Base-by-base conservation (phyloP, 1,140 invertebrate species). In the Zophobas morio region DNA sequence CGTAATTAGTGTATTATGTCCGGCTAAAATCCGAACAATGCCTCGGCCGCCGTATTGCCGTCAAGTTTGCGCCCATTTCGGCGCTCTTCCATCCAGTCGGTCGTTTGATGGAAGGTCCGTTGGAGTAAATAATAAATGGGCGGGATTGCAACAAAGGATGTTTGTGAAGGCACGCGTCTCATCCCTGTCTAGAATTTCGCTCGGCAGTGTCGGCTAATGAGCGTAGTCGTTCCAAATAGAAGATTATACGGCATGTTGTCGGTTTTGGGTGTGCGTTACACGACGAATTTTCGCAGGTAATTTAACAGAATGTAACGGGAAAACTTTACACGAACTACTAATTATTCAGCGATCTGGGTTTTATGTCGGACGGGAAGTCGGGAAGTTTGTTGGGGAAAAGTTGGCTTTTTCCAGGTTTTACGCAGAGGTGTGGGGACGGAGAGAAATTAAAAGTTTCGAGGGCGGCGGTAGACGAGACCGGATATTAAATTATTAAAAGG, bases 101-200 rank as follows among this genome's bases (percentile, higher is more conserved):
- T 36, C 60, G 60, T 66, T 42, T 42, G 60, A 66, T 1, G 39
- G 42, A 40, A 66, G 60, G 39, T n/a, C 20, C 39, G 60, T 66
- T 66, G 60, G 42, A 66, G 39, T 66, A 66, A 66, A 66, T 66
- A 66, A 66, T 66, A 66, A 42, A 66, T 66, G 39, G 20, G 42
- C 36, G 37, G 60, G 60, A 66, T 33, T 42, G 40, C 60, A 37
- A 66, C 60, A 66, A 66, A 66, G 60, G 60, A 42, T 66, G 60
- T 66, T 40, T 66, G 60, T 66, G 60, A 66, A 66, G 60, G 60
- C 60, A 66, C 60, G 60, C 60, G 60, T 66, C 60, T 66, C 60
- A 66, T 32, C 32, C 54, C 34, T 20, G 54, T 32, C 60, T 47
- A 66, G 39, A 66, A 66, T 66, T 66, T 46, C 39, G 42, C n/a